A percentile compares a stretch with the other conserved stretches of the same genome.
Evolutionary conservation across 2,113 vertebrate genomes (phyloP).

Genomic region (Noctilio leporinus): DNA sequence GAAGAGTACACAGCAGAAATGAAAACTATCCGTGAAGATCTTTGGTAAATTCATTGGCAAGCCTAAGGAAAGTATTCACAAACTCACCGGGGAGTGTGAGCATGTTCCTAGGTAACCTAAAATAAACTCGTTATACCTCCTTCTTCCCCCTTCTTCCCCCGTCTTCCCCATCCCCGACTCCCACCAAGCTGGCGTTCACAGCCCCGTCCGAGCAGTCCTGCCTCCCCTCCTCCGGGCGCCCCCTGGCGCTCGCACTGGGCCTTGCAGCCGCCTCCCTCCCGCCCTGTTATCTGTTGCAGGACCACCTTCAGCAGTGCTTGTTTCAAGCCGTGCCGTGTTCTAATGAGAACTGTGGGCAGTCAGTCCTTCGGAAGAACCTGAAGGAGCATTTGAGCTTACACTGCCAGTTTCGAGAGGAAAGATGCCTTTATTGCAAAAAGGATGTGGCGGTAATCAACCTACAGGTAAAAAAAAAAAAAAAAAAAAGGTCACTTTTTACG

Average conservation of each 20-base stretch:
- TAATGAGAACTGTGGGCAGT: constrained; percentile 80
- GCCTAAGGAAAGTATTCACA: background rate
- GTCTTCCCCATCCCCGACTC: background rate
- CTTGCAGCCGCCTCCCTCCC: background rate
- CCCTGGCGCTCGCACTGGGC: background rate
- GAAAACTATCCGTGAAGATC: background rate
- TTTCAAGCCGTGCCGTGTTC: constrained; percentile 79
- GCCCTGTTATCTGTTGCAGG: constrained; percentile 71
- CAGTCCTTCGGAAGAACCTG: constrained; percentile 80
- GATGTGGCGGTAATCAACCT: constrained; percentile 74
- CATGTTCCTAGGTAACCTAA: background rate
- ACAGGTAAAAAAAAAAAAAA: constrained; percentile 73
- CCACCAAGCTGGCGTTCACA: background rate
- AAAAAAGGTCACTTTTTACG: background rate
- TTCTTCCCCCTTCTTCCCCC: no score
- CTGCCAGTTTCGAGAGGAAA: constrained; percentile 82
- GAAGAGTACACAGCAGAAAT: background rate
- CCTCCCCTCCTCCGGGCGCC: fast-evolving
- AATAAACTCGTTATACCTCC: background rate
- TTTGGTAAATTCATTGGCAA: background rate
- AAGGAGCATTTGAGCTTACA: constrained; percentile 76
- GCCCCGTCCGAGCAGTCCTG: background rate
- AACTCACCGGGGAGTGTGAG: background rate
- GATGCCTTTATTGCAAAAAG: constrained; percentile 81
- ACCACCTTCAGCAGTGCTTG: constrained; percentile 84